These are phyloP conservation scores for Cheilosia soror DNA, from an alignment of 2,888 invertebrate species.

Conservation along the genomic window DNA sequence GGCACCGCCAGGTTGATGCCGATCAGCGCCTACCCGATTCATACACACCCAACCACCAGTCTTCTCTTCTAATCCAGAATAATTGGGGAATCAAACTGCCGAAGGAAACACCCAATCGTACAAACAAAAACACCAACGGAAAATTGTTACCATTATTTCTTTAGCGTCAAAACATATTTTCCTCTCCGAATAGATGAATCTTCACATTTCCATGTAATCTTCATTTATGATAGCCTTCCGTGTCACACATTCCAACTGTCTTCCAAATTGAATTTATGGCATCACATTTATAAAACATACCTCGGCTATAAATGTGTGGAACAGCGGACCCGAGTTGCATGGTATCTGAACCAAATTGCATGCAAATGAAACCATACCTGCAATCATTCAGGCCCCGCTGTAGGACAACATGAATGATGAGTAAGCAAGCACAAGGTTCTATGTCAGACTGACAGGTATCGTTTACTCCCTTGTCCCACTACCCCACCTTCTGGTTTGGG, in stretches of 20 bases:
- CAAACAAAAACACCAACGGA: too few relatives aligned
- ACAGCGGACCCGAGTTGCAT: constrained; percentile 7
- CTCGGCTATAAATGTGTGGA: constrained; percentile 2
- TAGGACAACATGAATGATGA: constrained; percentile 57
- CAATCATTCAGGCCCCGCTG: constrained; percentile 51
- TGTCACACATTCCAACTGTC: constrained; percentile 37
- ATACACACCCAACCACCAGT: too few relatives aligned
- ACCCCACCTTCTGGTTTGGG: neutral
- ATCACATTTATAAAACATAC: constrained; percentile 46
- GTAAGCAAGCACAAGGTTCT: constrained; percentile 28
- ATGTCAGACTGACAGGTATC: constrained; percentile 46
- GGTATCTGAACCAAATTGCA: constrained; percentile 43
- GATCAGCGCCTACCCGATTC: too few relatives aligned
- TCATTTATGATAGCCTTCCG: neutral
- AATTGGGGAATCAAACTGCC: too few relatives aligned
- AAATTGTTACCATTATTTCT: too few relatives aligned
- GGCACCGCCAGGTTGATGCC: too few relatives aligned
- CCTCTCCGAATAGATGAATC: neutral
- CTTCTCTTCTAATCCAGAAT: too few relatives aligned
- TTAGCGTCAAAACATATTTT: neutral
- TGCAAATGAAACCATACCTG: constrained; percentile 58
- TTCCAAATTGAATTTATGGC: constrained; percentile 52
- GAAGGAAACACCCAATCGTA: too few relatives aligned
- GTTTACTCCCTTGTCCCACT: constrained; percentile 1
- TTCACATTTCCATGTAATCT: constrained; percentile 22